Conservation (phyloP, 2,797 vertebrate species). For the Melanotaenia parkinsoni region DNA sequence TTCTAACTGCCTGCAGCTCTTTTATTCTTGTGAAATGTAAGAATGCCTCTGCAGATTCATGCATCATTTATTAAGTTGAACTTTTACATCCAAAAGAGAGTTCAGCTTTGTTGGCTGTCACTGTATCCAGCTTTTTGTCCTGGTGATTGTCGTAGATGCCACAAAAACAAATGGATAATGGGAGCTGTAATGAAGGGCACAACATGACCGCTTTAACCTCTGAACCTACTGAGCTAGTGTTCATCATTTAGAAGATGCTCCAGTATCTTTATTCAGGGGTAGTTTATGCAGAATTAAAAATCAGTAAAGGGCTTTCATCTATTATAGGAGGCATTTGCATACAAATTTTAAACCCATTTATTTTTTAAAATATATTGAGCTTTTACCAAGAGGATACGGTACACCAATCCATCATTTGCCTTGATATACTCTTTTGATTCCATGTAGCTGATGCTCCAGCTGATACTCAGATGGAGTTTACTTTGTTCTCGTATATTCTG, state of each 20-base stretch:
- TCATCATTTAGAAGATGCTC: not conserved
- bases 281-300: not conserved
- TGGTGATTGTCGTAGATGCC: not conserved
- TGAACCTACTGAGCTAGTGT: not conserved
- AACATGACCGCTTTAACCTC: not conserved
- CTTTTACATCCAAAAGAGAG: constrained; percentile 48
- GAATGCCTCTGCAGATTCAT: constrained; percentile 53
- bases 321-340: not conserved
- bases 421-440: not conserved
- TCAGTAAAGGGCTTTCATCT: not conserved
- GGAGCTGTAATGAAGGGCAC: not conserved
- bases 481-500: not conserved
- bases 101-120: constrained; percentile 33
- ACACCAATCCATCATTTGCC: not conserved
- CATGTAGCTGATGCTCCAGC: not conserved
- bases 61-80: constrained; percentile 53
- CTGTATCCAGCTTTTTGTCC: constrained; percentile 18
- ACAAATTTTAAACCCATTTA: not conserved
- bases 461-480: not conserved
- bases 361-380: not conserved
- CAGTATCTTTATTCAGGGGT: not conserved
- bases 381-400: not conserved
- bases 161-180: constrained; percentile 5
- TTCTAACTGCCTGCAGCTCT: constrained; percentile 28
- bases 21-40: constrained; percentile 47